These are phyloP conservation scores for Brachypodius melanocephalos DNA, from an alignment of 2,113 vertebrate genomes.

Conservation along the genomic window DNA sequence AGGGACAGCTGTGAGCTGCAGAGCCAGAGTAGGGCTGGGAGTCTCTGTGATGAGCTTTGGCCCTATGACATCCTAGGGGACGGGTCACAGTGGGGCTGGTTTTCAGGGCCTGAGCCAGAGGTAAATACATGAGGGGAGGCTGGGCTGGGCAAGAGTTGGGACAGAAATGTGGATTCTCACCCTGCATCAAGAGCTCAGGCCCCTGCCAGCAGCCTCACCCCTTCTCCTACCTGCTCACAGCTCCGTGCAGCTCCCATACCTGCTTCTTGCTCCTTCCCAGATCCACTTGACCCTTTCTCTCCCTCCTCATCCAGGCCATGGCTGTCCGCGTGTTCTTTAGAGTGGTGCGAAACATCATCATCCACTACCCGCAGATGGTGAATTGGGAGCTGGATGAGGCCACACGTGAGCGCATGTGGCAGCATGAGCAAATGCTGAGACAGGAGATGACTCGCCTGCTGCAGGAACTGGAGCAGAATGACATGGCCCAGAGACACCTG, in stretches of 20 bases:
- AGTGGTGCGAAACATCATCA: not conserved
- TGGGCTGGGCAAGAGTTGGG: not conserved
- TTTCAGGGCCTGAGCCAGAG: not conserved
- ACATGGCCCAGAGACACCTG: not conserved
- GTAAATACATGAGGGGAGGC: fast-evolving
- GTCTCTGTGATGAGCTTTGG: not conserved
- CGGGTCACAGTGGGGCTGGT: not conserved
- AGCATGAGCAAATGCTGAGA: not conserved
- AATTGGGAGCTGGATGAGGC: not conserved
- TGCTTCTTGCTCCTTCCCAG: not conserved
- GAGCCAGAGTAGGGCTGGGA: not conserved
- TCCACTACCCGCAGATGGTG: not conserved
- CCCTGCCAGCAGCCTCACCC: not conserved
- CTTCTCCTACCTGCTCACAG: not conserved
- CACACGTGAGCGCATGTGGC: not conserved
- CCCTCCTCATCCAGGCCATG: not conserved
- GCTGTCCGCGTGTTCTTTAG: not conserved
- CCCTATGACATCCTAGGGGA: not conserved
- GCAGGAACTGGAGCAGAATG: not conserved
- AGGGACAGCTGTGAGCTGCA: not conserved
- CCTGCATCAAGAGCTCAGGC: not conserved
- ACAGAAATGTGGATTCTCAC: not conserved
- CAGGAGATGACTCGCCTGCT: not conserved
- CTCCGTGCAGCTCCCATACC: not conserved
- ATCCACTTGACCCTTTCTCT: not conserved